These are phyloP conservation scores for Larimichthys crocea DNA, from an alignment of 2,113 vertebrate species.

Conservation along the genomic window DNA sequence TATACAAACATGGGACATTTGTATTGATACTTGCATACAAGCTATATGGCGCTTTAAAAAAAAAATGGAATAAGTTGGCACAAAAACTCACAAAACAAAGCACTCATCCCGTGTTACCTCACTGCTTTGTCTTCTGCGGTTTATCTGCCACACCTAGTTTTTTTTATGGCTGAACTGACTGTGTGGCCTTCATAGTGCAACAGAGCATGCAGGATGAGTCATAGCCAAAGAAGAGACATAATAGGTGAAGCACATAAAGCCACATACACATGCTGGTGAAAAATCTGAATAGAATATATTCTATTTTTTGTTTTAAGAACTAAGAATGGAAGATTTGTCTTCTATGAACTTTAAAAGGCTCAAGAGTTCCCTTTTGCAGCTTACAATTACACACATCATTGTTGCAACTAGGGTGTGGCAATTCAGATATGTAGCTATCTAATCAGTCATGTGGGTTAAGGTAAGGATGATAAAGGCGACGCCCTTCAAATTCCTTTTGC, in stretches of 20 bases:
- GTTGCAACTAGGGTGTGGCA: conserved; percentile 57
- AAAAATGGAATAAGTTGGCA: not conserved
- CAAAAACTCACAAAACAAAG: conserved; percentile 40
- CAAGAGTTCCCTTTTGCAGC: not conserved
- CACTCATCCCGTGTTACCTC: not conserved
- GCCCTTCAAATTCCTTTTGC: not conserved
- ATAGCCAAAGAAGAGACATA: conserved; percentile 37
- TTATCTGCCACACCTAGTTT: conserved; percentile 74
- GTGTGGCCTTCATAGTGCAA: conserved; percentile 43
- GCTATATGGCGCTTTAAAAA: not conserved
- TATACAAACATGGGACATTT: not conserved
- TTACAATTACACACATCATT: not conserved
- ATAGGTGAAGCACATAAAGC: conserved; percentile 27
- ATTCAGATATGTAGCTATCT: conserved; percentile 19
- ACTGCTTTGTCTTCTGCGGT: conserved; percentile 56
- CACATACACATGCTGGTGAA: not conserved
- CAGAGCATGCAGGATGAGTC: conserved; percentile 51
- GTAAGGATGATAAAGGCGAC: not conserved
- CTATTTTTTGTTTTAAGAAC: not conserved
- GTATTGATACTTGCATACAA: not conserved
- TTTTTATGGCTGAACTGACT: conserved; percentile 56
- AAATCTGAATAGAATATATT: not conserved
- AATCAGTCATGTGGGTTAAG: conserved; percentile 31
- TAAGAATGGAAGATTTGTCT: not conserved
- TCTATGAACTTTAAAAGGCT: not conserved